These are phyloP conservation scores for Acanthurus tractus DNA, from an alignment of 2,797 vertebrate species.

Conservation along the genomic window DNA sequence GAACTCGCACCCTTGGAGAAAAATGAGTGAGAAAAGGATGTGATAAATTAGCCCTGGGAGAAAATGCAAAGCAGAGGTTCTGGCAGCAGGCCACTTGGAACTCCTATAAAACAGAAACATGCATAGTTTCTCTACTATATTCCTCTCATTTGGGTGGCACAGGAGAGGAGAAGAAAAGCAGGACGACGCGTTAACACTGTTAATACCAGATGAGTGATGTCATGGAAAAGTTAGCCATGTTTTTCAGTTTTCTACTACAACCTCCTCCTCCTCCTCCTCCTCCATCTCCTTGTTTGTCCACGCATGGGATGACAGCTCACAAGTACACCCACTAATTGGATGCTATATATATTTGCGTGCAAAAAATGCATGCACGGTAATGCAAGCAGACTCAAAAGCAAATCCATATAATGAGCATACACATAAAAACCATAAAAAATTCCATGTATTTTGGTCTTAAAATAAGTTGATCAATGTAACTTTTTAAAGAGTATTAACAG, in stretches of 20 bases:
- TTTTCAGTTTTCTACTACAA: constrained; percentile 37
- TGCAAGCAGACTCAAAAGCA: constrained; percentile 14
- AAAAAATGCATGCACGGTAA: constrained; percentile 25
- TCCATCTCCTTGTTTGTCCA: constrained; percentile 48
- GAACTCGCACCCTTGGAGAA: constrained; percentile 44
- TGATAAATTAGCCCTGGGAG: constrained; percentile 73
- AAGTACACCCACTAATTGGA: constrained; percentile 43
- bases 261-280: constrained; percentile 11
- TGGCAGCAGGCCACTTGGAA: constrained; percentile 71
- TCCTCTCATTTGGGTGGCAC: constrained; percentile 68
- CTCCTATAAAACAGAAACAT: constrained; percentile 70
- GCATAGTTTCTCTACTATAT: constrained; percentile 30
- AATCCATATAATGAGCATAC: constrained; percentile 5
- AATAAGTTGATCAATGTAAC: constrained; percentile 24
- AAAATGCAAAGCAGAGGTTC: constrained; percentile 75
- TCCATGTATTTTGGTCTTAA: constrained; percentile 24
- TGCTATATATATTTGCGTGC: constrained; percentile 30
- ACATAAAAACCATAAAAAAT: constrained; percentile 20
- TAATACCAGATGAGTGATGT: constrained; percentile 80
- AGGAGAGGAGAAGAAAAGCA: constrained; percentile 42
- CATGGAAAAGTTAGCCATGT: constrained; percentile 79
- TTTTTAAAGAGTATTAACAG: constrained; percentile 25
- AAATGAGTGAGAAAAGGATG: constrained; percentile 64
- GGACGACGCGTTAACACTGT: constrained; percentile 56
- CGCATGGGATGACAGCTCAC: constrained; percentile 35